phyloP scores from a whole-genome alignment of 2,888 invertebrate species.

The Diaperis boleti region DNA sequence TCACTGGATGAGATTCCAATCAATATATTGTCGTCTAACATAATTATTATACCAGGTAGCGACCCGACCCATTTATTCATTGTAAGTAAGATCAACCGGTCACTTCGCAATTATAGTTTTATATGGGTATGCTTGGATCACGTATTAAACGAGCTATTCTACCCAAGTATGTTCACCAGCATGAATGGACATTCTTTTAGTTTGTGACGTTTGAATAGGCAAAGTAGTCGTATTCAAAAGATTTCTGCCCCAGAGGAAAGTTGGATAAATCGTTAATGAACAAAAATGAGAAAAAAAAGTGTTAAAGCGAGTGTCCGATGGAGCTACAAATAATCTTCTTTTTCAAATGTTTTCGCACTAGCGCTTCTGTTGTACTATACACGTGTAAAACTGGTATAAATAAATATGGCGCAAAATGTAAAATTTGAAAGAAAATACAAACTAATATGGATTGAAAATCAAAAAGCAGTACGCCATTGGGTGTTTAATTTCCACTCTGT shows the following conservation, averaged over 20 bases:
- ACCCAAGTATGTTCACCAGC: background rate
- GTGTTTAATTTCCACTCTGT: no score
- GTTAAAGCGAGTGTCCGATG: background rate
- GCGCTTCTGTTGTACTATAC: no score
- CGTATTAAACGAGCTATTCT: background rate
- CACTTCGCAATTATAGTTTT: background rate
- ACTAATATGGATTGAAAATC: no score
- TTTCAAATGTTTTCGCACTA: no score
- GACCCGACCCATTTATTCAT: conserved; percentile 2
- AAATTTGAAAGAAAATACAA: no score
- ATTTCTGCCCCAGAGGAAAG: background rate
- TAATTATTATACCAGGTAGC: conserved; percentile 28
- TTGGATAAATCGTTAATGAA: background rate
- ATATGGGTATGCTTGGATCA: background rate
- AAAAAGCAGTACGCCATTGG: no score
- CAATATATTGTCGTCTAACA: conserved; percentile 33
- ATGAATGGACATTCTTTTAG: no score
- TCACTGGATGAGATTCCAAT: conserved; percentile 41
- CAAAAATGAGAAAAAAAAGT: background rate
- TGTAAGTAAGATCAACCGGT: conserved; percentile 5
- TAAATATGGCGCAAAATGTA: no score
- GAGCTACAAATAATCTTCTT: background rate
- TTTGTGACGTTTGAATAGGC: conserved; percentile 2
- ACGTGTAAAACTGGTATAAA: no score
- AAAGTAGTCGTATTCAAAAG: background rate